Base-by-base conservation (phyloP, 2,888 invertebrate species). In the Fragum fragum region DNA sequence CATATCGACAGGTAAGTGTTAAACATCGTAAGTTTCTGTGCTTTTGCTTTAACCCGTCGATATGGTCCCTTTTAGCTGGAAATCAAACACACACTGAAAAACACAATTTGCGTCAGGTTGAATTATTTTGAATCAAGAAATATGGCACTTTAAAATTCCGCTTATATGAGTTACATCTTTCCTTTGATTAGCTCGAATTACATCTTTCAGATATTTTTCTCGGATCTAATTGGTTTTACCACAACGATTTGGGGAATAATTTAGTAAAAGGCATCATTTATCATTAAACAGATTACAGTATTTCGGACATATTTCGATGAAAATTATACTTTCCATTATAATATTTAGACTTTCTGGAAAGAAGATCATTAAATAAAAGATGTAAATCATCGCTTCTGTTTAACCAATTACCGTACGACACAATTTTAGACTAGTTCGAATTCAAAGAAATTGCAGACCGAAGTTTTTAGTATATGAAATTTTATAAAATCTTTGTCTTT, bases 231-330 rank as follows among this genome's bases (percentile, higher is more conserved):
- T 47, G 47, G 16, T 47, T 47, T 47, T 47, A 47, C n/a, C 47
- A 18, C 47, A 47, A n/a, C 16, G 2, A 9, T 18, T n/a, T 3
- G n/a, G 16, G 47, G 14, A 47, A 47, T 47, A 47, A 47, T 47
- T 47, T 47, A 47, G 47, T 14, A 47, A 47, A 47, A 47, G 18
- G 47, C 14, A 47, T 47, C 47, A 47, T 47, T 47, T 47, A 47
- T 47, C 47, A 47, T 47, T 47, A 47, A 47, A 47, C 32, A 47
- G 47, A 47, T 47, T 47, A 47, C 14, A 47, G 47, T 47, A 47
- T 47, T n/a, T 3, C n/a, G 47, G 47, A 14, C 14, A 18, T 18
- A 18, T 47, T 47, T 47, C 18, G 57, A 57, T 26, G 57, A 14
- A 21, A 57, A 57, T 57, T 57, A 26, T n/a, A 57, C 57, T 57